Evolutionary conservation across 2,888 invertebrate species (phyloP).

Genomic region (Leptopilina myrica): DNA sequence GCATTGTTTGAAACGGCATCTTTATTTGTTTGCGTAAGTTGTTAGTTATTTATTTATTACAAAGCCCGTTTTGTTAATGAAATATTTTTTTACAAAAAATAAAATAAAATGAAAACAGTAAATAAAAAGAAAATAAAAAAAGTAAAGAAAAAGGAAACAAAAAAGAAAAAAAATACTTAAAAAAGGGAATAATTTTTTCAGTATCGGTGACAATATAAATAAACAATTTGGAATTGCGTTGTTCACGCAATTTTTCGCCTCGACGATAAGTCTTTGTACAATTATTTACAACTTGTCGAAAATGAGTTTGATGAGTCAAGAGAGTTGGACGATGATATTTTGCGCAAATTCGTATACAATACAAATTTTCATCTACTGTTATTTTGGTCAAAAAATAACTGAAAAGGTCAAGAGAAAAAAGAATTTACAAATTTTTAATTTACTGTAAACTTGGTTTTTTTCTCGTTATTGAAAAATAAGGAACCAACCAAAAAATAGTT

Average conservation of each 20-base stretch:
- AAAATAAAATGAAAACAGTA: too few relatives aligned
- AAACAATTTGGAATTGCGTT: background rate
- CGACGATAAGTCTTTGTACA: background rate
- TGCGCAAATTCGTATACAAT: background rate
- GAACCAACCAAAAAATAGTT: too few relatives aligned
- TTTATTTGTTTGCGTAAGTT: too few relatives aligned
- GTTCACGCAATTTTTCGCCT: background rate
- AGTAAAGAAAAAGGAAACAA: too few relatives aligned
- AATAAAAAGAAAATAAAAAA: too few relatives aligned
- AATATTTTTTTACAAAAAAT: too few relatives aligned
- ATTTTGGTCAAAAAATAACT: background rate
- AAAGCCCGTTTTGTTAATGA: too few relatives aligned
- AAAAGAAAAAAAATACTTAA: too few relatives aligned
- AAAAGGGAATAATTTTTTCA: background rate
- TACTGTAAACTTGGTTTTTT: too few relatives aligned
- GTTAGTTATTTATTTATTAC: too few relatives aligned
- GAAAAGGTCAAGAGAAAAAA: background rate
- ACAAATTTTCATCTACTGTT: constrained; percentile 11
- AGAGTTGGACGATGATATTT: background rate
- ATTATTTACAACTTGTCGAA: background rate
- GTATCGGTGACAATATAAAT: background rate
- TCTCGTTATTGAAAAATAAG: background rate
- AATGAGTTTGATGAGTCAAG: background rate
- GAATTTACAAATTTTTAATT: too few relatives aligned
- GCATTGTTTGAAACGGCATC: too few relatives aligned